phyloP scores from a whole-genome alignment of 2,113 vertebrate genomes.

The Oplegnathus fasciatus region DNA sequence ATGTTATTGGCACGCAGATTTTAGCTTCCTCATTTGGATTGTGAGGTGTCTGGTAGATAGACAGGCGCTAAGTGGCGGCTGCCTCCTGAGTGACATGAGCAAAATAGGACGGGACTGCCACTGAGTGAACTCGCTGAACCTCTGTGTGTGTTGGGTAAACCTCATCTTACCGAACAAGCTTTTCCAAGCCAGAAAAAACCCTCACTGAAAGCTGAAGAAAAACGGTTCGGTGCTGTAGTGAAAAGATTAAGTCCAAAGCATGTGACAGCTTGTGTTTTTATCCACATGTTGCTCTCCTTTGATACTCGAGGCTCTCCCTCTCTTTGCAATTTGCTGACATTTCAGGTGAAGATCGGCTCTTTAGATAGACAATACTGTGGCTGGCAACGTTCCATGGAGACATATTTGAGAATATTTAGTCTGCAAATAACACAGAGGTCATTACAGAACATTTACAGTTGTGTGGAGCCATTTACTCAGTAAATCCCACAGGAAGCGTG shows the following conservation, averaged over 20 bases:
- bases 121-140: conserved; percentile 50
- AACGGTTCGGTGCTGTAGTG: not conserved
- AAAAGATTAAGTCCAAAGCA: conserved; percentile 23
- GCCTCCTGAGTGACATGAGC: conserved; percentile 45
- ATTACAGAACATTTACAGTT: conserved; percentile 45
- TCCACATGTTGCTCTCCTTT: conserved; percentile 6
- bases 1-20: conserved; percentile 22
- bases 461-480: conserved; percentile 27
- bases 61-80: conserved; percentile 44
- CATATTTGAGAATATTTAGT: conserved; percentile 58
- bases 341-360: conserved; percentile 2
- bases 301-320: not conserved
- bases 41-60: conserved; percentile 42
- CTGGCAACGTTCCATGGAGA: conserved; percentile 27
- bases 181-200: not conserved
- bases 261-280: conserved; percentile 28
- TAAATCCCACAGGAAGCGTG: conserved; percentile 59
- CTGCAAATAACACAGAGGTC: conserved; percentile 43
- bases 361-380: conserved; percentile 1
- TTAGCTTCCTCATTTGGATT: conserved; percentile 54
- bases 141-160: conserved; percentile 25
- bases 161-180: not conserved
- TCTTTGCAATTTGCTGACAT: conserved; percentile 9
- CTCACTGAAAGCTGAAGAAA: not conserved
- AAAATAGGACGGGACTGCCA: conserved; percentile 39